Conservation (phyloP, 2,113 vertebrate genomes). For the Oxygymnocypris stewartii region DNA sequence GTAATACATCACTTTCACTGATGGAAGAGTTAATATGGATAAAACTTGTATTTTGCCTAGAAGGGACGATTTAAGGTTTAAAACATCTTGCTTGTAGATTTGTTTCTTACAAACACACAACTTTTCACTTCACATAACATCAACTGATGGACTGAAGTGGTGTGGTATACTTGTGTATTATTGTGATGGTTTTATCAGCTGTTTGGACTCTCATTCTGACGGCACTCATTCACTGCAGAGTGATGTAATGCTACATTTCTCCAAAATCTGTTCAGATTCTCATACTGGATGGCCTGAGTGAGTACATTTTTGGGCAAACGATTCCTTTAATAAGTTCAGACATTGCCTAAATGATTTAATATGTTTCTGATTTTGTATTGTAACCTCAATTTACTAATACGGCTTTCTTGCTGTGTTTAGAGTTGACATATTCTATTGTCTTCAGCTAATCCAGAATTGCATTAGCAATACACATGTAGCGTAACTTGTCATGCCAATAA, state of each 20-base stretch:
- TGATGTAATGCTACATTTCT: no score
- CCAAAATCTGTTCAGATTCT: no score
- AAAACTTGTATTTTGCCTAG: no score
- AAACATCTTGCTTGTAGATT: neutral
- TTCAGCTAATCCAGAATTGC: neutral
- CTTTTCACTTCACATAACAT: no score
- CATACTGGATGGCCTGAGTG: neutral
- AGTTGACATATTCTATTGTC: constrained; percentile 10
- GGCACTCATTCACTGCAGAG: no score
- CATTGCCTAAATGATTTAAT: neutral
- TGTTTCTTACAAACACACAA: no score
- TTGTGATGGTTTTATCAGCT: no score
- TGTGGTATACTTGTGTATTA: no score
- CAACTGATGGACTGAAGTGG: no score
- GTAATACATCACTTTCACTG: neutral
- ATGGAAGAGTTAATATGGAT: neutral
- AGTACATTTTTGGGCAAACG: neutral
- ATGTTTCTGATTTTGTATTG: neutral
- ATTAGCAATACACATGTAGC: neutral
- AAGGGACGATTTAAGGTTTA: neutral
- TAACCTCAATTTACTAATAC: neutral
- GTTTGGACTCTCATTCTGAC: no score
- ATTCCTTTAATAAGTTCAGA: neutral
- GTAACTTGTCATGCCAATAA: constrained; percentile 14
- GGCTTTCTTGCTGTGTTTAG: neutral